Base-by-base conservation (phyloP, 1,140 invertebrate genomes). In the Drosophila simulans region DNA sequence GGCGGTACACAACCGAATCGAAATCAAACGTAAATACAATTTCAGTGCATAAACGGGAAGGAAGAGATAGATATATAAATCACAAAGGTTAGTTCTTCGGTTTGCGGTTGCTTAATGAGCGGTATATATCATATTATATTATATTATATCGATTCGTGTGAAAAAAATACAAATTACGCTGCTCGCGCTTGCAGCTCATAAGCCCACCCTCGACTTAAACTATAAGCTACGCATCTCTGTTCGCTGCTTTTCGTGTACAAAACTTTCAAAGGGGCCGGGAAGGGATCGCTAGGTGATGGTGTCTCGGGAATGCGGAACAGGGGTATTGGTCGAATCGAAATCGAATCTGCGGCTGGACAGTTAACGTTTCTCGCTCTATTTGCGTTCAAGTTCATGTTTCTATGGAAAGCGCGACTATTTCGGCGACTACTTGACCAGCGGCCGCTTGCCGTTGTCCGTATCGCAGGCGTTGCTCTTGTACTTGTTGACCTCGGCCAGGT, bases 401-500 rank as follows among this genome's bases (percentile, higher is more conserved):
- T 42, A 65, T 40, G 42, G 15, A 45, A 12, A 49, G 5, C 52
- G 22, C 20, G 12, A 15, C 37, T 46, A 22, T 17, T 37, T 27
- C 20, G 5, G 54, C n/a, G 3, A 43, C 93, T 95, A 98, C 95
- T 98, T 98, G 43, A 98, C 97, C 52, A 98, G 93, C 12, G 97
- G 97, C 77, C 97, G 94, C 49, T 97, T 98, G 92, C 97, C 98
- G 76, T 97, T 95, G 91, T 98, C 97, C 88, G 98, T 97, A 91
- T 98, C 96, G 92, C 97, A 98, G 57, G 96, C 97, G 48, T 97
- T 96, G 91, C 97, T 97, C 90, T 97, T 95, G 84, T 98, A 98
- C 85, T 97, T 96, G 90, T 97, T 96, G 7, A 98, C 97, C 94
- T 98, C 97, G 27, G 96, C 96, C 95, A 98, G 96, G 85, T 98